These are phyloP conservation scores for Drosophila equinoxialis DNA, from an alignment of 1,140 invertebrate species.

Conservation along the genomic window DNA sequence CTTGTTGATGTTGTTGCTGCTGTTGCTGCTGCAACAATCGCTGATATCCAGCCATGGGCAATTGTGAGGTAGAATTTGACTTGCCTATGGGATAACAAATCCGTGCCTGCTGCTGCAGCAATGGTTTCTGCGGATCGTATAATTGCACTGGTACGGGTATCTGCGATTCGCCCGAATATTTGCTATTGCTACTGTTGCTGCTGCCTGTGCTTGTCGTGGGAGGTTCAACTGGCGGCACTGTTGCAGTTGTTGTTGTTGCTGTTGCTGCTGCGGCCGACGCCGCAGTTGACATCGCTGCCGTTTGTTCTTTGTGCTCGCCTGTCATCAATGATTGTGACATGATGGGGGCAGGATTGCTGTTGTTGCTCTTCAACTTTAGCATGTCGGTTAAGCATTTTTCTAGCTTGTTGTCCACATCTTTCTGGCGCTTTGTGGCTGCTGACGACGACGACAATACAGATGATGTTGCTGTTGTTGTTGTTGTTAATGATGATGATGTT, in stretches of 20 bases:
- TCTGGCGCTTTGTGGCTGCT: slow-evolving; percentile 76
- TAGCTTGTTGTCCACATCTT: slow-evolving; percentile 81
- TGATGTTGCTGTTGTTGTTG: slow-evolving; percentile 53
- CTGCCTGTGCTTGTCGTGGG: slow-evolving; percentile 1
- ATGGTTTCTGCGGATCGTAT: slow-evolving; percentile 67
- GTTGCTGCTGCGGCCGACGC: slow-evolving; percentile 21
- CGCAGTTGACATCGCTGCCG: slow-evolving; percentile 5
- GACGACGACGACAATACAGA: slow-evolving; percentile 33
- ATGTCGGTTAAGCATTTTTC: slow-evolving; percentile 80
- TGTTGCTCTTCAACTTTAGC: slow-evolving; percentile 75
- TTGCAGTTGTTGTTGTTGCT: slow-evolving; percentile 21
- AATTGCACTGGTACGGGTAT: slow-evolving; percentile 72
- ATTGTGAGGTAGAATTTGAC: slow-evolving; percentile 76
- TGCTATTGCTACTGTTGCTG: slow-evolving; percentile 39
- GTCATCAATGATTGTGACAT: slow-evolving; percentile 62
- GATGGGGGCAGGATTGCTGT: slow-evolving; percentile 24
- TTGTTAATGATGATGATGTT: slow-evolving; percentile 37
- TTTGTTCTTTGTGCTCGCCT: slow-evolving; percentile 63
- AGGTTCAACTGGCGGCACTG: slow-evolving; percentile 18
- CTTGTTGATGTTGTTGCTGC: slow-evolving; percentile 31
- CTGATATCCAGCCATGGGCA: slow-evolving; percentile 68
- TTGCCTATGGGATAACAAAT: slow-evolving; percentile 72
- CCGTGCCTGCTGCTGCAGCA: slow-evolving; percentile 61
- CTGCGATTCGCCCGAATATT: slow-evolving; percentile 58
- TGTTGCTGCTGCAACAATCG: slow-evolving; percentile 49